Conservation (phyloP, 2,888 invertebrate species). For the Lithophane socia region DNA sequence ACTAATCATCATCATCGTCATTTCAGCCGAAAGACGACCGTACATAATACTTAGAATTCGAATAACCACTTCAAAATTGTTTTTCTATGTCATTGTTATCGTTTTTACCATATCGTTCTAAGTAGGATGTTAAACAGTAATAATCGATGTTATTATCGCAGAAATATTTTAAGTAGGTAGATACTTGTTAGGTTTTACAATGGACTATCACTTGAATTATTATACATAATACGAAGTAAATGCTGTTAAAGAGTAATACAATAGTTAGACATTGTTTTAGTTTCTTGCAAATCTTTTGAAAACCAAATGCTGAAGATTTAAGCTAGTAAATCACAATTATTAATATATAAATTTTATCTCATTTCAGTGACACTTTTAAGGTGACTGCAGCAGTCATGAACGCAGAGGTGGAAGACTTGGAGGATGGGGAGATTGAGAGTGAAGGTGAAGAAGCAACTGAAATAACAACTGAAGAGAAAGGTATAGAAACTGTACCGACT, state of each 20-base stretch:
- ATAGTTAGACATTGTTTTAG: constrained; percentile 2
- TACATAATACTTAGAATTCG: background rate
- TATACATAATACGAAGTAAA: constrained; percentile 6
- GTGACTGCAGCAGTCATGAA: constrained; percentile 81
- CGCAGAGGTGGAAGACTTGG: constrained; percentile 91
- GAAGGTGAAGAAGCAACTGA: constrained; percentile 87
- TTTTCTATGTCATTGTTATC: constrained; percentile 18
- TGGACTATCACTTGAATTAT: background rate
- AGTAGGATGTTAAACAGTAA: constrained; percentile 12
- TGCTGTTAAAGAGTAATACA: constrained; percentile 5
- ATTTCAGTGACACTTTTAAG: constrained; percentile 83
- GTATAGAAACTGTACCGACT: constrained; percentile 68
- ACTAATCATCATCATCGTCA: constrained; percentile 5
- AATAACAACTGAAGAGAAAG: constrained; percentile 72
- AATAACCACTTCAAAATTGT: background rate
- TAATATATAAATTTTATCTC: constrained; percentile 32
- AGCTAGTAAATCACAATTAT: constrained; percentile 4
- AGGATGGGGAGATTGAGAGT: constrained; percentile 96
- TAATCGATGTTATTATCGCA: constrained; percentile 25
- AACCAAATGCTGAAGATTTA: constrained; percentile 1
- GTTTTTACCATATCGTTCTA: constrained; percentile 27
- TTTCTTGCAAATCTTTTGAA: constrained; percentile 9
- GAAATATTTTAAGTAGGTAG: constrained; percentile 15
- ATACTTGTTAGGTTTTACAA: constrained; percentile 15
- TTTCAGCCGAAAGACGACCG: background rate